A percentile compares a stretch with the other conserved stretches of the same genome.
phyloP scores from a whole-genome alignment of 2,888 invertebrate genomes.

The Cheilosia scutellata region DNA sequence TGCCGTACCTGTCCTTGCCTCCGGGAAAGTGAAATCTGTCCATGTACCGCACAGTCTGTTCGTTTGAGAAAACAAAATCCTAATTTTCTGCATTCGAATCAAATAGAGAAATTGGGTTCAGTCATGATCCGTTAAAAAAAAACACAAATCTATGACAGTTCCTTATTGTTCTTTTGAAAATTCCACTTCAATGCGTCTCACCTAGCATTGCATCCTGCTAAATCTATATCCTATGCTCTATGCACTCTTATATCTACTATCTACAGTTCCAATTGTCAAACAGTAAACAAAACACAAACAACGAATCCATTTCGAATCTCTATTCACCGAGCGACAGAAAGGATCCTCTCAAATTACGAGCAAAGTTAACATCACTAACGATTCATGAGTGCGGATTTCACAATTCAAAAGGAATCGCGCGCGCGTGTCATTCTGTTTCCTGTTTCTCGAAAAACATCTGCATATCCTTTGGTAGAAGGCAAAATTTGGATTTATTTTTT shows the following conservation, averaged over 20 bases:
- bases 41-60: too few relatives aligned
- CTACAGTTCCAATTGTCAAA: conserved; percentile 55
- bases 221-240: conserved; percentile 2
- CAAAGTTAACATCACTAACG: conserved; percentile 72
- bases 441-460: conserved; percentile 68
- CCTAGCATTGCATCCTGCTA: conserved; percentile 27
- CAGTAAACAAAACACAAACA: conserved; percentile 43
- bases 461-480: conserved; percentile 56
- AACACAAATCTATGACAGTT: background rate
- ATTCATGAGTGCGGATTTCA: conserved; percentile 65
- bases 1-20: too few relatives aligned
- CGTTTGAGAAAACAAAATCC: background rate
- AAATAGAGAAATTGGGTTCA: background rate
- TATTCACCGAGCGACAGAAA: conserved; percentile 7
- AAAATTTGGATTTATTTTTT: conserved; percentile 25
- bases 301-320: conserved; percentile 34
- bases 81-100: background rate
- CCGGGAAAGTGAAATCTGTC: too few relatives aligned
- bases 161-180: conserved; percentile 11
- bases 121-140: background rate
- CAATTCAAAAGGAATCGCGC: conserved; percentile 69
- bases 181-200: conserved; percentile 12
- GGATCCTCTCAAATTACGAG: conserved; percentile 67
- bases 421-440: conserved; percentile 74
- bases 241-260: background rate